Conservation (phyloP, 2,797 vertebrate species). For the Liasis olivaceus region DNA sequence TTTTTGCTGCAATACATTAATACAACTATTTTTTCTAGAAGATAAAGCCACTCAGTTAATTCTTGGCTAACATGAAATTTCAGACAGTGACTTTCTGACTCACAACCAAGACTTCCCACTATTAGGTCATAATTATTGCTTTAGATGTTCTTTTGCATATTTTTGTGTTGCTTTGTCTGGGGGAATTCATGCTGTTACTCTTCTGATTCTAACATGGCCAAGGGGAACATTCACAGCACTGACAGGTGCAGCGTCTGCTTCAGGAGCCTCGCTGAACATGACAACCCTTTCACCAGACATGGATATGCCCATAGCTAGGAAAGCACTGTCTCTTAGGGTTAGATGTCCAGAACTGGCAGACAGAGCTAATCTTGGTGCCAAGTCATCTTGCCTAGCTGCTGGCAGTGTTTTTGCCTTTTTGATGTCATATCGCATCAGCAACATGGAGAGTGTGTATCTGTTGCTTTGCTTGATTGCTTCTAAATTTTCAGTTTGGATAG, state of each 20-base stretch:
- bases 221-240: not conserved
- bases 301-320: accelerated
- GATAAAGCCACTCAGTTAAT: not conserved
- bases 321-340: not conserved
- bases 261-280: not conserved
- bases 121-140: not conserved
- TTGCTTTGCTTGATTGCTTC: not conserved
- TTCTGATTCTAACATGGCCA: slow-evolving; percentile 11
- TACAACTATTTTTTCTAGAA: not conserved
- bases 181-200: slow-evolving; percentile 21
- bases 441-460: accelerated
- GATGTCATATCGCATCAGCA: slow-evolving; percentile 33
- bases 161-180: not conserved
- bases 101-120: not conserved
- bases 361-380: not conserved
- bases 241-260: not conserved
- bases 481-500: slow-evolving; percentile 52
- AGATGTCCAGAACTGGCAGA: not conserved
- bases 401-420: not conserved
- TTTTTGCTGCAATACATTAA: not conserved
- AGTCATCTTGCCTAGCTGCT: not conserved
- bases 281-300: not conserved
- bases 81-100: not conserved
- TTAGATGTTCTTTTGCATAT: not conserved
- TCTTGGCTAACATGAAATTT: not conserved